These are phyloP conservation scores for Rousettus madagascariensis DNA, from an alignment of 2,797 vertebrate species.

Conservation along the genomic window DNA sequence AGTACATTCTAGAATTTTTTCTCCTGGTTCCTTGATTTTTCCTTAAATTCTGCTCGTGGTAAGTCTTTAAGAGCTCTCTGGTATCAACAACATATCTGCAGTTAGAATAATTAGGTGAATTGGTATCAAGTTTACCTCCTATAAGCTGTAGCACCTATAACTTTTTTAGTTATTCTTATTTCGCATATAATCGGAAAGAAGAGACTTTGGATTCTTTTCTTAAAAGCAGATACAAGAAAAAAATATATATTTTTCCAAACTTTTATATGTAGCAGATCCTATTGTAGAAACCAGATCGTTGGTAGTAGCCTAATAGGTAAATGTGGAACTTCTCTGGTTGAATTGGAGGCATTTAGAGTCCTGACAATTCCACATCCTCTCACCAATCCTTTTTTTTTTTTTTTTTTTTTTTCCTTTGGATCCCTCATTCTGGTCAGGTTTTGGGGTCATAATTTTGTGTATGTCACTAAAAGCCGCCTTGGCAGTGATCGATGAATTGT, in stretches of 20 bases:
- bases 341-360: not conserved
- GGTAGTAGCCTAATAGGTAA: not conserved
- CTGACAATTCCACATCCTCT: not conserved
- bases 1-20: conserved; percentile 31
- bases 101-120: not conserved
- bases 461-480: not conserved
- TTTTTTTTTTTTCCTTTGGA: not conserved
- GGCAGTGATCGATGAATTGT: not conserved
- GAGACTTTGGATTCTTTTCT: conserved; percentile 15
- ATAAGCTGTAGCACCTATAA: not conserved
- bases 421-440: conserved; percentile 4
- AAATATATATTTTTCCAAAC: not conserved
- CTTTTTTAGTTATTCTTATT: not conserved
- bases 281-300: not conserved
- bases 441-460: conserved; percentile 13
- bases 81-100: not conserved
- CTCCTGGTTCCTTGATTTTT: not conserved
- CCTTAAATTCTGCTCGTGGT: not conserved
- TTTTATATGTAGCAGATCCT: not conserved
- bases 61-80: not conserved
- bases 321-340: not conserved
- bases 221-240: conserved; percentile 6
- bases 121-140: not conserved
- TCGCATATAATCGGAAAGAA: conserved; percentile 40
- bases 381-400: not conserved